phyloP scores from a whole-genome alignment of 2,797 vertebrate genomes.

The Schizopygopsis malacanthus region DNA sequence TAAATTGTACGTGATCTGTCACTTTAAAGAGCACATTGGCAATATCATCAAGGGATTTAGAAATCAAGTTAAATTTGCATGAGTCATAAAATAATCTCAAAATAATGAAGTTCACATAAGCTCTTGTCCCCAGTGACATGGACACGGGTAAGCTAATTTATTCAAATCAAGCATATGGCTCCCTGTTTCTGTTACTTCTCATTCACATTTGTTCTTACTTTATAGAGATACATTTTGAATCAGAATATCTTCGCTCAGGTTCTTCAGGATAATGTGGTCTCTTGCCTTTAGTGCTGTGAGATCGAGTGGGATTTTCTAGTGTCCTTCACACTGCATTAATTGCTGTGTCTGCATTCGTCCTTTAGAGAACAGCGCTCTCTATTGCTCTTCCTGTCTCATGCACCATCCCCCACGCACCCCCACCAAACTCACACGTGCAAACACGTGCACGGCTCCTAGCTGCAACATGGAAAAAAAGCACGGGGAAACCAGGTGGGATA shows the following conservation, averaged over 20 bases:
- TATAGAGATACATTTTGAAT: neutral
- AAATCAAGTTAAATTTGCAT: conserved; percentile 13
- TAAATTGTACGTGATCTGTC: neutral
- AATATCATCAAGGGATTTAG: neutral
- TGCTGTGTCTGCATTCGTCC: conserved; percentile 19
- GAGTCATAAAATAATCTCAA: conserved; percentile 42
- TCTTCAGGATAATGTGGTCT: neutral
- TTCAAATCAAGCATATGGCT: conserved; percentile 16
- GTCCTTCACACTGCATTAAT: conserved; percentile 42
- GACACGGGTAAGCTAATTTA: neutral
- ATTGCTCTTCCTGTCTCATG: conserved; percentile 19
- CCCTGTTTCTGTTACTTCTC: neutral
- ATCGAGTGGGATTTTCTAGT: neutral
- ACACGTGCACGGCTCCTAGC: conserved; percentile 12
- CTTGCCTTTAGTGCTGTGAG: neutral
- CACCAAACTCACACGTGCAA: conserved; percentile 8
- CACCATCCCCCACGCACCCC: neutral
- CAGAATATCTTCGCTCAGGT: neutral
- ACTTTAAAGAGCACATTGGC: neutral
- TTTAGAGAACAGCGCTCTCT: conserved; percentile 16
- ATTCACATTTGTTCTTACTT: neutral
- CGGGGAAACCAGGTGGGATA: neutral
- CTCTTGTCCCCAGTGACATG: conserved; percentile 10
- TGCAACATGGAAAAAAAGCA: neutral
- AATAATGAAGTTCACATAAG: conserved; percentile 43